Evolutionary conservation across 2,113 vertebrate genomes (phyloP).

Genomic region (Ciconia boyciana): DNA sequence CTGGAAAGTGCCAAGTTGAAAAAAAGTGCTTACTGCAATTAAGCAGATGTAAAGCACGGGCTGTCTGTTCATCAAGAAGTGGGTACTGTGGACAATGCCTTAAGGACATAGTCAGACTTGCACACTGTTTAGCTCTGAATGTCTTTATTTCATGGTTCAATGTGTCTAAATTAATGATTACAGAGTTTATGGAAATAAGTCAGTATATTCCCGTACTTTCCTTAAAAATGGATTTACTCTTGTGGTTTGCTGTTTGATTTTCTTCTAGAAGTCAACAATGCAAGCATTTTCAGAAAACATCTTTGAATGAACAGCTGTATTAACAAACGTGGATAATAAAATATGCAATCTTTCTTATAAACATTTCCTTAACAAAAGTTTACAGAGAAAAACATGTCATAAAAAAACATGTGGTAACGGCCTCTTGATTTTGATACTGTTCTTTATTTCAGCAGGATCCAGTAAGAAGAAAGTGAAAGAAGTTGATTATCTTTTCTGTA

Average conservation of each 20-base stretch:
- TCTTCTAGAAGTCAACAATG: constrained; percentile 45
- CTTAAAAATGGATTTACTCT: constrained; percentile 12
- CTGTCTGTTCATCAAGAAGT: not conserved
- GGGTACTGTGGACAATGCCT: not conserved
- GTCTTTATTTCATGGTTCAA: not conserved
- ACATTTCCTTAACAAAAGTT: constrained; percentile 69
- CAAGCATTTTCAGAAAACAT: constrained; percentile 63
- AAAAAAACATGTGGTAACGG: constrained; percentile 48
- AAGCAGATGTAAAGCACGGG: constrained; percentile 26
- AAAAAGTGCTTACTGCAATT: constrained; percentile 35
- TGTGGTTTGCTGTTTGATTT: constrained; percentile 4
- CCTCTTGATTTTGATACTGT: constrained; percentile 42
- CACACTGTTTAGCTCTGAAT: not conserved
- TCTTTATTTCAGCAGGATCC: constrained; percentile 60
- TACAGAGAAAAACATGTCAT: constrained; percentile 43
- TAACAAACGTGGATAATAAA: constrained; percentile 68
- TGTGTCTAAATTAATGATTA: not conserved
- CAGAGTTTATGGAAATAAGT: not conserved
- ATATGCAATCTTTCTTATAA: constrained; percentile 69
- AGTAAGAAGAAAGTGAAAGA: constrained; percentile 11
- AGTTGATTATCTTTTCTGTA: constrained; percentile 72
- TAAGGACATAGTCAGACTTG: not conserved
- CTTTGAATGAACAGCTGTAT: constrained; percentile 46
- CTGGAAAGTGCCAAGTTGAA: constrained; percentile 16
- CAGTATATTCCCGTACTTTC: constrained; percentile 45